These are phyloP conservation scores for Incurvaria masculella DNA, from an alignment of 2,888 invertebrate genomes.

Conservation along the genomic window DNA sequence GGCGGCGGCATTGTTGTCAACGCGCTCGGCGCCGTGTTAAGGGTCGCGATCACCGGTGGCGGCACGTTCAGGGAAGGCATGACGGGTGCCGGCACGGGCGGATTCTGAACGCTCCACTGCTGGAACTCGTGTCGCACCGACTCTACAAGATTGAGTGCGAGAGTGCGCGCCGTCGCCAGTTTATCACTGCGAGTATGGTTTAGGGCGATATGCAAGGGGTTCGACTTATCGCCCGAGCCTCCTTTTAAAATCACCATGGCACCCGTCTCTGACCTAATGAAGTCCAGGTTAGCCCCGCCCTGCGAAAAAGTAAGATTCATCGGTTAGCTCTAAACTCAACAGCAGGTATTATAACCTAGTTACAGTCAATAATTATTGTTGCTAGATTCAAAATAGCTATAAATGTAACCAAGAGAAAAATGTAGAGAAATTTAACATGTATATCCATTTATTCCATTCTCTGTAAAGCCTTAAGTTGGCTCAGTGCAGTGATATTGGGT, in stretches of 20 bases:
- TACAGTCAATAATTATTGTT: too few species aligned
- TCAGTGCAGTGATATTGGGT: too few species aligned
- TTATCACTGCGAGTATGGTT: slow-evolving; percentile 70
- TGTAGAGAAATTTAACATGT: too few species aligned
- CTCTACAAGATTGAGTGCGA: slow-evolving; percentile 75
- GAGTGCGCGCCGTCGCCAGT: slow-evolving; percentile 65
- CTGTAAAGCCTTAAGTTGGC: too few species aligned
- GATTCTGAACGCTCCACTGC: slow-evolving; percentile 32
- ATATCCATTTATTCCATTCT: too few species aligned
- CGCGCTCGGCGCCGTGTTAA: not conserved
- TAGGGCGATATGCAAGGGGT: slow-evolving; percentile 72
- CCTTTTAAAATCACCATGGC: slow-evolving; percentile 72
- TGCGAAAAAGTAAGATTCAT: too few species aligned
- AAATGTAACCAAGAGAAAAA: too few species aligned
- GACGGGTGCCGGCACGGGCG: not conserved
- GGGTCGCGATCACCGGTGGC: not conserved
- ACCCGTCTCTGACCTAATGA: slow-evolving; percentile 75
- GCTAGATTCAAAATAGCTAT: too few species aligned
- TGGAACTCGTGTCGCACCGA: slow-evolving; percentile 64
- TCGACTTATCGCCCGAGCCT: slow-evolving; percentile 58
- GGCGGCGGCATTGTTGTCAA: not conserved
- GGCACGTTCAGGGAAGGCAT: not conserved
- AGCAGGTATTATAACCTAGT: too few species aligned
- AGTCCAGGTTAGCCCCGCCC: slow-evolving; percentile 69
- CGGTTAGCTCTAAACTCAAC: too few species aligned